Percentiles rank a stretch among this genome's conserved stretches.
Evolutionary conservation across 2,888 invertebrate species (phyloP).

Genomic region (Epicampocera succincta): DNA sequence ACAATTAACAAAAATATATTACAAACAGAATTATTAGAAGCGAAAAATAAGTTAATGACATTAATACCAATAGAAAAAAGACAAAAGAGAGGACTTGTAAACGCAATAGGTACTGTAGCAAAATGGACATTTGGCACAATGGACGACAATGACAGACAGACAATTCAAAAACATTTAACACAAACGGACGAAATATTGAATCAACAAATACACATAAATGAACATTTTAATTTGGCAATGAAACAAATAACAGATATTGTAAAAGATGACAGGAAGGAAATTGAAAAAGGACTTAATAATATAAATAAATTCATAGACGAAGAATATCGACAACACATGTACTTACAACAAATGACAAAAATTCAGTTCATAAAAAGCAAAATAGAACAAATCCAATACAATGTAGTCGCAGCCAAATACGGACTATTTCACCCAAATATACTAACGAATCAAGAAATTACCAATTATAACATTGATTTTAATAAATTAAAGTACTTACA

Average conservation of each 20-base stretch:
- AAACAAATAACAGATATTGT: not conserved
- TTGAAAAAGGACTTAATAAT: not conserved
- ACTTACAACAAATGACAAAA: not conserved
- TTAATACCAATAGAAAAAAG: not conserved
- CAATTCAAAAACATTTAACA: constrained; percentile 1
- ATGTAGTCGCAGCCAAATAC: not conserved
- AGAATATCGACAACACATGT: not conserved
- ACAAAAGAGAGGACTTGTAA: not conserved
- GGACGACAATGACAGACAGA: constrained; percentile 13
- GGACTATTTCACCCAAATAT: not conserved
- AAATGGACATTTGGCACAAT: constrained; percentile 1
- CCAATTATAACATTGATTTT: not conserved
- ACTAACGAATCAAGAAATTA: not conserved
- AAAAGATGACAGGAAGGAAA: not conserved
- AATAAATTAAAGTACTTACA: not conserved
- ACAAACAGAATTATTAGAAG: constrained; percentile 3
- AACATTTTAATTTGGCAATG: not conserved
- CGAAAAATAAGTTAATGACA: not conserved
- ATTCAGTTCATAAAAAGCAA: not conserved
- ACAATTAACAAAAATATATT: not conserved
- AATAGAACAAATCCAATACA: not conserved
- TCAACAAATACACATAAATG: not conserved
- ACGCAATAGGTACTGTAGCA: not conserved
- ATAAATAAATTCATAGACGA: not conserved
- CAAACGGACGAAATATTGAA: not conserved